Conservation (phyloP, 2,113 vertebrate species). For the Strigops habroptila region DNA sequence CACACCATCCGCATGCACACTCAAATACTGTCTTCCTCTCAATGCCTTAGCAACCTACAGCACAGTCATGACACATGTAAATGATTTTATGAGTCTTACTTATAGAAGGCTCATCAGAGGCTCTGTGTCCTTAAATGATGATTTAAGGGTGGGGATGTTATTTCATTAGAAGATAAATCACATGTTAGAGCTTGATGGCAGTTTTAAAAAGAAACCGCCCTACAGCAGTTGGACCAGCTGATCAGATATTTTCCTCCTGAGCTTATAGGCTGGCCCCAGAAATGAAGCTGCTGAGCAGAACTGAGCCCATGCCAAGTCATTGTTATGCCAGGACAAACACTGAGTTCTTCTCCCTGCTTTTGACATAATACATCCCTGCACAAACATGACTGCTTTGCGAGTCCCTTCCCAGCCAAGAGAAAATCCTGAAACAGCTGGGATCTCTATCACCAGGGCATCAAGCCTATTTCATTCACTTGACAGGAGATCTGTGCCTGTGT, state of each 20-base stretch:
- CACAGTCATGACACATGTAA: neutral
- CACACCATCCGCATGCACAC: neutral
- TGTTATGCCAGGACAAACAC: slow-evolving; percentile 31
- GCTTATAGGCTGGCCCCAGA: slow-evolving; percentile 2
- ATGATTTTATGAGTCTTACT: neutral
- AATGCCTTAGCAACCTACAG: neutral
- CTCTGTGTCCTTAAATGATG: neutral
- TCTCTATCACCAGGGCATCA: neutral
- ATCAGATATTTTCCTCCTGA: slow-evolving; percentile 17
- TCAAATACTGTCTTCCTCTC: neutral
- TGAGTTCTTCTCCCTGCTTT: neutral
- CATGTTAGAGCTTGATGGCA: slow-evolving; percentile 28
- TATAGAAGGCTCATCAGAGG: neutral
- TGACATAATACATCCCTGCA: neutral
- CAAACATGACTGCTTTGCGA: neutral
- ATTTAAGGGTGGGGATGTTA: slow-evolving; percentile 32
- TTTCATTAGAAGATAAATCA: slow-evolving; percentile 30
- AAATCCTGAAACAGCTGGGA: neutral
- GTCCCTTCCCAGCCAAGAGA: neutral
- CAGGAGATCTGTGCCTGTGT: neutral
- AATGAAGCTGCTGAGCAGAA: neutral
- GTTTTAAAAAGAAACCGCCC: slow-evolving; percentile 42
- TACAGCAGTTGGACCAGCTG: neutral
- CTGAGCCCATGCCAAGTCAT: neutral
- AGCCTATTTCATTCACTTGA: neutral